These are phyloP conservation scores for Epizoanthus ramosus DNA, from an alignment of 92 coral and sea anemone genomes.

Conservation along the genomic window DNA sequence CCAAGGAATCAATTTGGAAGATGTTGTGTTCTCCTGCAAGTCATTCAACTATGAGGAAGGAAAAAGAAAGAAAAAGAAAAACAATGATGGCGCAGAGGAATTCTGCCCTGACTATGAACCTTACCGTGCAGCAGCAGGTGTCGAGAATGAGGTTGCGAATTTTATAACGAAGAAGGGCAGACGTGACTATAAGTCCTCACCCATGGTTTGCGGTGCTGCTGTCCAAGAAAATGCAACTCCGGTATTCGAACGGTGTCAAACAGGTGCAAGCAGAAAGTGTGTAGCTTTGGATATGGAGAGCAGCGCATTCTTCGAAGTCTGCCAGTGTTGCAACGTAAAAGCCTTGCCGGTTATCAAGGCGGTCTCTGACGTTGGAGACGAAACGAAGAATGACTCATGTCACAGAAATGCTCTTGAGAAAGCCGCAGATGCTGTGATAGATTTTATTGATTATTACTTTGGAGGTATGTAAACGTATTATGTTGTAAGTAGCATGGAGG, in stretches of 20 bases:
- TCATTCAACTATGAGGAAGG: neutral
- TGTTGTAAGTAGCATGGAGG: too few species aligned
- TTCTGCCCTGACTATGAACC: neutral
- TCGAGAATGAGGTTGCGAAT: neutral
- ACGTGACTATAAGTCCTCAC: neutral
- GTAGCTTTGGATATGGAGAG: neutral
- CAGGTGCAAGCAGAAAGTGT: neutral
- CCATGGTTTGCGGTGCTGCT: neutral
- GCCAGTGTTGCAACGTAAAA: neutral
- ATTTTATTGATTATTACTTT: constrained; percentile 7
- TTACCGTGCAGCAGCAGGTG: neutral
- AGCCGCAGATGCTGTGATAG: constrained; percentile 1
- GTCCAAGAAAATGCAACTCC: neutral
- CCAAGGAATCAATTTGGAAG: neutral
- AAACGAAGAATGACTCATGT: neutral
- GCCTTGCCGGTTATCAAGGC: constrained; percentile 12
- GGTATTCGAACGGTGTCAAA: neutral
- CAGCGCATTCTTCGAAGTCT: neutral
- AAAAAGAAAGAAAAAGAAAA: neutral
- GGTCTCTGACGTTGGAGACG: neutral
- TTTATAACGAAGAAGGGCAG: neutral
- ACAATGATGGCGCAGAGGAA: neutral
- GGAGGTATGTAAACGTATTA: neutral
- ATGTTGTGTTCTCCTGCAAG: neutral
- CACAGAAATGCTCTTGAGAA: neutral